phyloP scores from a whole-genome alignment of 2,113 vertebrate species.

The Colinus virginianus region DNA sequence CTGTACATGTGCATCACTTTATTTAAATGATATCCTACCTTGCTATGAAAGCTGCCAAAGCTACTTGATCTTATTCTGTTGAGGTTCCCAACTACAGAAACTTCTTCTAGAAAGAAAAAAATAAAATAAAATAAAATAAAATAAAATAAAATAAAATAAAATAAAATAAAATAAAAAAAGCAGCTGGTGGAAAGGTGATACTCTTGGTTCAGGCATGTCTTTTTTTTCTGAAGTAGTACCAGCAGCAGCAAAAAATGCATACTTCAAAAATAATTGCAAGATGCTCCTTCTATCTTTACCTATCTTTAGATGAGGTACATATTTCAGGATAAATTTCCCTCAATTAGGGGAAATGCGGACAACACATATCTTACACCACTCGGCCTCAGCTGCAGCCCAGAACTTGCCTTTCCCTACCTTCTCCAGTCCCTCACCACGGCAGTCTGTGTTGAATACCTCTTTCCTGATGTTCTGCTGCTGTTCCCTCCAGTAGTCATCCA shows the following conservation, averaged over 20 bases:
- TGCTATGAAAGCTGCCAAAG: conserved; percentile 14
- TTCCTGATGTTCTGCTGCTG: neutral
- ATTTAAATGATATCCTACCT: conserved; percentile 56
- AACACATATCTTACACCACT: rapidly evolving
- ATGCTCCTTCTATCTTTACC: neutral
- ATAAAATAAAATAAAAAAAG: neutral
- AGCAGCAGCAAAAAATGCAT: neutral
- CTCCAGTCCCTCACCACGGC: neutral
- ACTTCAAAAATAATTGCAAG: neutral
- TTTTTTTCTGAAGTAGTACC: neutral
- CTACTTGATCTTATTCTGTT: conserved; percentile 31
- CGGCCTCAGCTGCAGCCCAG: rapidly evolving
- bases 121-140: no score
- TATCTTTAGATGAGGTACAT: neutral
- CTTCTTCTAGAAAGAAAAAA: no score
- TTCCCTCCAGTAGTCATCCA: rapidly evolving
- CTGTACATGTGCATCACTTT: neutral
- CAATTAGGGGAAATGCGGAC: neutral
- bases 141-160: no score
- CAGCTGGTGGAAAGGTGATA: conserved; percentile 46
- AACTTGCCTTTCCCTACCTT: rapidly evolving
- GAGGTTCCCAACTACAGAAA: conserved; percentile 26
- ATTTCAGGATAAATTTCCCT: neutral
- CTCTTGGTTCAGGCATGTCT: conserved; percentile 22
- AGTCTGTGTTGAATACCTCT: neutral